phyloP scores from a whole-genome alignment of 2,797 vertebrate genomes.

The Darevskia mixta region DNA sequence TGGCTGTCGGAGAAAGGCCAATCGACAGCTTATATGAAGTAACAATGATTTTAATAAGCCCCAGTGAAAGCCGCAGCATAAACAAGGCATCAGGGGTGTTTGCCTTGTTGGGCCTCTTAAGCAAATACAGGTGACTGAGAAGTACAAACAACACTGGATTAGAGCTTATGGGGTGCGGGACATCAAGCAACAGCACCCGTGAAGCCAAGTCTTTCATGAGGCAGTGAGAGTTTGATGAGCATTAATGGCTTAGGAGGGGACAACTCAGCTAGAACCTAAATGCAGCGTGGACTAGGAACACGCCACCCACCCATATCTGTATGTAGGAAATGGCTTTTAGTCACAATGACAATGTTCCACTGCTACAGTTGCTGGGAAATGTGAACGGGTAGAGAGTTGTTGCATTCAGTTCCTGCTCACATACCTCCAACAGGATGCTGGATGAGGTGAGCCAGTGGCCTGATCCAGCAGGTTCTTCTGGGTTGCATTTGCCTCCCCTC shows the following conservation, averaged over 20 bases:
- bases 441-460: too few relatives aligned
- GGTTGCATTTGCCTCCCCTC: too few relatives aligned
- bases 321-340: background rate
- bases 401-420: too few relatives aligned
- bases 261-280: background rate
- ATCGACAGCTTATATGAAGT: constrained; percentile 85
- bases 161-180: constrained; percentile 45
- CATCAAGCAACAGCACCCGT: background rate
- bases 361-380: background rate
- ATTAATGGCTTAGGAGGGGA: background rate
- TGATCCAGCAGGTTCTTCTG: too few relatives aligned
- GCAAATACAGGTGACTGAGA: constrained; percentile 88
- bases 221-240: background rate
- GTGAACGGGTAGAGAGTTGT: too few relatives aligned
- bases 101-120: constrained; percentile 92
- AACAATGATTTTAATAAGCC: constrained; percentile 88
- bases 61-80: constrained; percentile 88
- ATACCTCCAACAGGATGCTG: too few relatives aligned
- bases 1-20: constrained; percentile 75
- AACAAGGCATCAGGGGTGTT: constrained; percentile 89
- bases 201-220: constrained; percentile 30
- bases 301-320: background rate
- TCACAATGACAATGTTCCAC: too few relatives aligned
- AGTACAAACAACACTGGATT: constrained; percentile 71
- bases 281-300: background rate